phyloP scores from a whole-genome alignment of 2,888 invertebrate genomes.

The Amiota minor region DNA sequence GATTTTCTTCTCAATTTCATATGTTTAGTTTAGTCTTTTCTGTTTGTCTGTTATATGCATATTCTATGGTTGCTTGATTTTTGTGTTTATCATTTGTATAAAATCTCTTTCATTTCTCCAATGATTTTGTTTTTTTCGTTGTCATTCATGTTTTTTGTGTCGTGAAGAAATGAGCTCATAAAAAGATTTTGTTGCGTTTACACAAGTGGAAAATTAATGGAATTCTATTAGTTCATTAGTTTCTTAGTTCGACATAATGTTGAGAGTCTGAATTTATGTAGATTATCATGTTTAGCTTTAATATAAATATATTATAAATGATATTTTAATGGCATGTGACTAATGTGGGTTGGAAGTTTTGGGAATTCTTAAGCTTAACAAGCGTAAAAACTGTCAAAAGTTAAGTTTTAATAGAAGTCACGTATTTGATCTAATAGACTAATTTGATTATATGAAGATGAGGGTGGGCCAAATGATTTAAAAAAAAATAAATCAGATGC shows the following conservation, averaged over 20 bases:
- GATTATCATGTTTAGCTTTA: slow-evolving; percentile 9
- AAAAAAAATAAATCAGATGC: too few relatives aligned
- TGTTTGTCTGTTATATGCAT: background rate
- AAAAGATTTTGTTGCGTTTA: slow-evolving; percentile 3
- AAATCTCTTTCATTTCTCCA: background rate
- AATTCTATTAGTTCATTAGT: slow-evolving; percentile 8
- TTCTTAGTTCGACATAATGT: background rate
- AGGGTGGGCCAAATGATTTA: too few relatives aligned
- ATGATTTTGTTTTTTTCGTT: background rate
- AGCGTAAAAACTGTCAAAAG: too few relatives aligned
- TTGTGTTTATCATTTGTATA: background rate
- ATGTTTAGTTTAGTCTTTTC: background rate
- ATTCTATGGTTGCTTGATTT: background rate
- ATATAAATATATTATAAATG: background rate
- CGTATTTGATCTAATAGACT: too few relatives aligned
- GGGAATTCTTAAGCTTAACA: too few relatives aligned
- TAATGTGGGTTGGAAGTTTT: too few relatives aligned
- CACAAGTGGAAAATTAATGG: background rate
- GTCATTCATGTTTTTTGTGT: background rate
- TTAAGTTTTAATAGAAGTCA: too few relatives aligned
- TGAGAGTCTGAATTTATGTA: background rate
- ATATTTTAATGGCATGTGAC: background rate
- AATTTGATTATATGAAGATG: too few relatives aligned
- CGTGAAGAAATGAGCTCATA: background rate
- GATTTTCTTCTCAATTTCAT: slow-evolving; percentile 6